These are phyloP conservation scores for Elmis aenea DNA, from an alignment of 2,888 invertebrate species.

Conservation along the genomic window DNA sequence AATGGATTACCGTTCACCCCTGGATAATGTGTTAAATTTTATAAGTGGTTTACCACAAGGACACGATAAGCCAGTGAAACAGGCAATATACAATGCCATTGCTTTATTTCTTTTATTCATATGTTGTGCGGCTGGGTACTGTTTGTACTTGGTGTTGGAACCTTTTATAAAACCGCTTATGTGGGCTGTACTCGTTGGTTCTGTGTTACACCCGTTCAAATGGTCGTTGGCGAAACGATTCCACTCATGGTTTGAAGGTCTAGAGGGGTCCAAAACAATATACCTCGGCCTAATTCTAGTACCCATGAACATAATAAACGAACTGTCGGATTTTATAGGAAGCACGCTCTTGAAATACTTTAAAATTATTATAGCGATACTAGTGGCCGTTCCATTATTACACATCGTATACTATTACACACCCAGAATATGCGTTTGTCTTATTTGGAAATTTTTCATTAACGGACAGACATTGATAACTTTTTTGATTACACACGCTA, in stretches of 20 bases:
- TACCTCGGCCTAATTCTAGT: constrained; percentile 55
- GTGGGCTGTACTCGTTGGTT: constrained; percentile 96
- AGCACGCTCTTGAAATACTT: constrained; percentile 64
- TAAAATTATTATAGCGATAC: constrained; percentile 52
- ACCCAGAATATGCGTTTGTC: constrained; percentile 57
- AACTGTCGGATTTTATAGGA: constrained; percentile 69
- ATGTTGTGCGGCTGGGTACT: constrained; percentile 65
- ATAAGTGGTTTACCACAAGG: constrained; percentile 66
- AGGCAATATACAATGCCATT: constrained; percentile 85
- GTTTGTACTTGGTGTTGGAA: constrained; percentile 78
- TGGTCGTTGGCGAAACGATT: constrained; percentile 69
- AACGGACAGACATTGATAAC: constrained; percentile 31
- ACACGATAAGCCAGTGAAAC: constrained; percentile 84
- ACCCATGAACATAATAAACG: constrained; percentile 73
- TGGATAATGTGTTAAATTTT: constrained; percentile 66
- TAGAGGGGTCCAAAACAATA: constrained; percentile 62
- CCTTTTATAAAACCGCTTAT: constrained; percentile 91
- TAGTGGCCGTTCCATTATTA: constrained; percentile 47
- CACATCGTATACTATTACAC: constrained; percentile 68
- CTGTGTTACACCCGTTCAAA: constrained; percentile 94
- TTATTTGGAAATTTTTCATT: constrained; percentile 51
- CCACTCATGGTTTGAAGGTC: constrained; percentile 70
- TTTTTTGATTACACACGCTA: constrained; percentile 40
- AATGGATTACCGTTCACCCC: constrained; percentile 51
- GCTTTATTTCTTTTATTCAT: constrained; percentile 71